Conservation (phyloP, 2,797 vertebrate genomes). For the Spheniscus humboldti region DNA sequence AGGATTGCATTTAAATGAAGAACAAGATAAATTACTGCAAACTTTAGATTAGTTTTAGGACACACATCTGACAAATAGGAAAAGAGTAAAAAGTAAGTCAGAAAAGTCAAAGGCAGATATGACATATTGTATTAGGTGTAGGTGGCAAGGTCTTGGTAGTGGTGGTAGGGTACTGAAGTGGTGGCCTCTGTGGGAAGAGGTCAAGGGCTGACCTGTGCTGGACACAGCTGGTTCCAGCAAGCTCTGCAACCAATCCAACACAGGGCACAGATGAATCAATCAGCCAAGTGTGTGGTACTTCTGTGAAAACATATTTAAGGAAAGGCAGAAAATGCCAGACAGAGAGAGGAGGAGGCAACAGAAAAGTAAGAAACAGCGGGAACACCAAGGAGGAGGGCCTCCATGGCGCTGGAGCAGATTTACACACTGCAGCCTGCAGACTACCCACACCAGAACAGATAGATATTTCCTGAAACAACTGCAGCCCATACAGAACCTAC, state of each 20-base stretch:
- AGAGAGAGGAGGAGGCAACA: background rate
- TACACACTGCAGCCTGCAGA: background rate
- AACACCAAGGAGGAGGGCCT: background rate
- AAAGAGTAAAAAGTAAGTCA: background rate
- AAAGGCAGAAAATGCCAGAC: background rate
- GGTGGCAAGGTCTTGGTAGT: background rate
- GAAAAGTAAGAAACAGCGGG: background rate
- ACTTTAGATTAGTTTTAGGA: background rate
- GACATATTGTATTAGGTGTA: background rate
- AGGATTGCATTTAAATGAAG: background rate
- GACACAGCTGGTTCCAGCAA: background rate
- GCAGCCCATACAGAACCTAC: rapidly evolving
- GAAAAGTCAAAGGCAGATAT: background rate
- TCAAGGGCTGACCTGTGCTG: background rate
- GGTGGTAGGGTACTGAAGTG: background rate
- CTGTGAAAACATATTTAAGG: background rate
- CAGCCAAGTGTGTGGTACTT: background rate
- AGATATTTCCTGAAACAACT: background rate
- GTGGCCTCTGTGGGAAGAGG: background rate
- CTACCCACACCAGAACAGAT: background rate
- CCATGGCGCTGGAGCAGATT: background rate
- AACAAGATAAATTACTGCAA: background rate
- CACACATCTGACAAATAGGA: background rate
- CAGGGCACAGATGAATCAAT: background rate
- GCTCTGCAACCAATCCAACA: background rate